phyloP scores from a whole-genome alignment of 2,888 invertebrate species.

The Camponotus fellah region DNA sequence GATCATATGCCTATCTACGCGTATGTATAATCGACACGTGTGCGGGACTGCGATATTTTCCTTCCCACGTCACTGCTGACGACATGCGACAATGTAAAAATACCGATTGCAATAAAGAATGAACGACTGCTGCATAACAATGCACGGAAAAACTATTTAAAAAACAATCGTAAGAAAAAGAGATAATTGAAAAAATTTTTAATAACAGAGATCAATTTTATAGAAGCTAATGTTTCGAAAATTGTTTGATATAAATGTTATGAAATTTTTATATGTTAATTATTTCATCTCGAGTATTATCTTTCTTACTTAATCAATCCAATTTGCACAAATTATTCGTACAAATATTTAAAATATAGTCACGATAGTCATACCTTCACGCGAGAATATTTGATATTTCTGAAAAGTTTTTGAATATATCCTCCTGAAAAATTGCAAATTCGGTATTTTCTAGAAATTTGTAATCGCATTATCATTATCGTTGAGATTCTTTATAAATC shows the following conservation, averaged over 20 bases:
- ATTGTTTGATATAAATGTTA: background rate
- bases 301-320: background rate
- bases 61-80: conserved; percentile 41
- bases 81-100: conserved; percentile 45
- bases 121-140: conserved; percentile 12
- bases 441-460: background rate
- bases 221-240: background rate
- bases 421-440: background rate
- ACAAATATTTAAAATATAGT: background rate
- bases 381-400: background rate
- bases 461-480: conserved; percentile 39
- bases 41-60: conserved; percentile 44
- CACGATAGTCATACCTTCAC: background rate
- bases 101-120: conserved; percentile 42
- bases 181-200: conserved; percentile 4
- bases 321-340: background rate
- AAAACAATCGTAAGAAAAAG: background rate
- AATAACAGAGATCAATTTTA: background rate
- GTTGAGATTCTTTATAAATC: conserved; percentile 30
- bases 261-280: background rate
- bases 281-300: background rate
- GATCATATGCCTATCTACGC: conserved; percentile 49
- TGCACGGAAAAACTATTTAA: background rate
- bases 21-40: conserved; percentile 57
- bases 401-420: background rate